Percentiles rank a stretch among this genome's conserved stretches.
Conservation (phyloP, 1,140 invertebrate species). For the Heliothis subflexa region DNA sequence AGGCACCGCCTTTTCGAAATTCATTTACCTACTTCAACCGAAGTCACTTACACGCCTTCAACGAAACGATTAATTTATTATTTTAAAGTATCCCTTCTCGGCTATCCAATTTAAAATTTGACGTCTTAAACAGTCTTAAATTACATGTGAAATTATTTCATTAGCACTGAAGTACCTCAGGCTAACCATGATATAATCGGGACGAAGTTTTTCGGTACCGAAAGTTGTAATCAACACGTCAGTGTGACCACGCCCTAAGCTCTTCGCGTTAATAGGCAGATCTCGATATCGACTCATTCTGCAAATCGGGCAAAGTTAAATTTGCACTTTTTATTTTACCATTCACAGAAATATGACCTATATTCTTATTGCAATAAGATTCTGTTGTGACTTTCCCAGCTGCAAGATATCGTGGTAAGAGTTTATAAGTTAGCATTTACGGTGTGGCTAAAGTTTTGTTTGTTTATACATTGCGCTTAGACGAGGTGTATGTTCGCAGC, state of each 20-base stretch:
- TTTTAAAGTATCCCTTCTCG: slow-evolving; percentile 77
- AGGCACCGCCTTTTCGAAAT: slow-evolving; percentile 60
- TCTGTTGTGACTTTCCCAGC: not conserved
- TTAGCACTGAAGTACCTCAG: slow-evolving; percentile 71
- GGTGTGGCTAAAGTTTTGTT: slow-evolving; percentile 61
- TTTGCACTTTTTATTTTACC: not conserved
- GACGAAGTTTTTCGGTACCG: slow-evolving; percentile 73
- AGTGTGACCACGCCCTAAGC: slow-evolving; percentile 74
- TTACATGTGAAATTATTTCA: slow-evolving; percentile 83
- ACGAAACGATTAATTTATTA: slow-evolving; percentile 84
- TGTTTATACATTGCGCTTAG: slow-evolving; percentile 58
- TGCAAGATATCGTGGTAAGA: slow-evolving; percentile 30
- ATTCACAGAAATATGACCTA: slow-evolving; percentile 24
- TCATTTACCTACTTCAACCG: slow-evolving; percentile 68
- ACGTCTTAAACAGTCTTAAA: slow-evolving; percentile 86
- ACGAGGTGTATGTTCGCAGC: slow-evolving; percentile 8
- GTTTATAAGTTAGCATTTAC: slow-evolving; percentile 65
- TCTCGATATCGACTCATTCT: slow-evolving; percentile 75
- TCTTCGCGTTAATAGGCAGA: slow-evolving; percentile 79
- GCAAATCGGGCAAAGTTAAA: slow-evolving; percentile 56
- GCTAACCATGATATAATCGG: slow-evolving; percentile 67
- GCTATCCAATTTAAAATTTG: slow-evolving; percentile 85
- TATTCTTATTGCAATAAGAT: slow-evolving; percentile 25
- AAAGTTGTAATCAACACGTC: slow-evolving; percentile 82
- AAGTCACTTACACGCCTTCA: slow-evolving; percentile 70